A percentile compares a stretch with the other conserved stretches of the same genome.
These are phyloP conservation scores for Dione vanillae DNA, from an alignment of 2,888 invertebrate species.

Conservation along the genomic window DNA sequence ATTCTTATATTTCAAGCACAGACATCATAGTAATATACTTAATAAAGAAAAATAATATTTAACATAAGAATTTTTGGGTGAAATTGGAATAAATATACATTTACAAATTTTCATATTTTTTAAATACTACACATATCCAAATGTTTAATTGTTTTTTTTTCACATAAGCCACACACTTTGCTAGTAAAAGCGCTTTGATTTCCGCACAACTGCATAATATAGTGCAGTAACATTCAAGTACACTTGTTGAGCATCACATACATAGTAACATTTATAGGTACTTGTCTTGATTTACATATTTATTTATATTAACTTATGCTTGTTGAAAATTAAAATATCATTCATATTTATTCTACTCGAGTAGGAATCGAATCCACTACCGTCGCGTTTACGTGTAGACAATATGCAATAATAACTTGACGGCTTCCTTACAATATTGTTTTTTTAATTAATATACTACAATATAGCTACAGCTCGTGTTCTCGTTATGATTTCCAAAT, in stretches of 20 bases:
- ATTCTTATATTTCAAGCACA: neutral
- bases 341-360: too few species aligned
- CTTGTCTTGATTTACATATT: too few species aligned
- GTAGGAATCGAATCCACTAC: too few species aligned
- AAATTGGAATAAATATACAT: too few species aligned
- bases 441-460: slow-evolving; percentile 7
- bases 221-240: slow-evolving; percentile 6
- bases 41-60: too few species aligned
- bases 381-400: too few species aligned
- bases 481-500: neutral
- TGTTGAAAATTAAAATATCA: too few species aligned
- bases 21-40: neutral
- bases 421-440: too few species aligned
- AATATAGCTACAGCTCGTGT: neutral
- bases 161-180: slow-evolving; percentile 19
- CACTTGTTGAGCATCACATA: neutral
- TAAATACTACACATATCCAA: neutral
- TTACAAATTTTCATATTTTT: neutral
- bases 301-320: too few species aligned
- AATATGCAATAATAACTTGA: too few species aligned
- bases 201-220: slow-evolving; percentile 32
- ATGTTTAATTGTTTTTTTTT: neutral
- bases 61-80: too few species aligned
- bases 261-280: neutral
- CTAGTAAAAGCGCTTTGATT: slow-evolving; percentile 25